These are phyloP conservation scores for Ctenopoma multispine DNA, from an alignment of 2,797 vertebrate genomes.

Conservation along the genomic window DNA sequence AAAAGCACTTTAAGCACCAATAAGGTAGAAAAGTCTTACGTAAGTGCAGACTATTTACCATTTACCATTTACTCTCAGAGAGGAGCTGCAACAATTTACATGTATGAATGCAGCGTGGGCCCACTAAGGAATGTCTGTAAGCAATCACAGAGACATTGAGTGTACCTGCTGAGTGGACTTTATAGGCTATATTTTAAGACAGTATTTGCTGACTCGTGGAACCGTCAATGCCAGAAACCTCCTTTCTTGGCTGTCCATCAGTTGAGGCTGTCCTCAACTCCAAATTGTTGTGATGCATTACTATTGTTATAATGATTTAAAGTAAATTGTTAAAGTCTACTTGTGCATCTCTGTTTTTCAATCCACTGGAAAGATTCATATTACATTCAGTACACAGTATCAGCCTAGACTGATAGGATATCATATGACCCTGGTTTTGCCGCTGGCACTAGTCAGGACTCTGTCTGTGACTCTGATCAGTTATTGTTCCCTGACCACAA, in stretches of 20 bases:
- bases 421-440: no score
- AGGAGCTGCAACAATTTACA: conserved; percentile 36
- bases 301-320: no score
- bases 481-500: background rate
- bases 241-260: conserved; percentile 24
- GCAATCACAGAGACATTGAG: conserved; percentile 27
- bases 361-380: no score
- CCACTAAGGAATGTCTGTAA: conserved; percentile 15
- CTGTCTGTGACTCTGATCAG: no score
- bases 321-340: no score
- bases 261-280: background rate
- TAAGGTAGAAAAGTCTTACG: no score
- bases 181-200: conserved; percentile 28
- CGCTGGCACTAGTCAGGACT: no score
- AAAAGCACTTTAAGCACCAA: no score
- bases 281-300: conserved; percentile 20
- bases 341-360: no score
- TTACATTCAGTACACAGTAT: no score
- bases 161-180: conserved; percentile 53
- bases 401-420: no score
- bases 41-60: no score
- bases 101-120: conserved; percentile 17
- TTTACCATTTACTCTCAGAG: background rate
- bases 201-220: conserved; percentile 44
- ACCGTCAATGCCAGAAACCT: conserved; percentile 21